Conservation (phyloP, 2,797 vertebrate species). For the Todus mexicanus region DNA sequence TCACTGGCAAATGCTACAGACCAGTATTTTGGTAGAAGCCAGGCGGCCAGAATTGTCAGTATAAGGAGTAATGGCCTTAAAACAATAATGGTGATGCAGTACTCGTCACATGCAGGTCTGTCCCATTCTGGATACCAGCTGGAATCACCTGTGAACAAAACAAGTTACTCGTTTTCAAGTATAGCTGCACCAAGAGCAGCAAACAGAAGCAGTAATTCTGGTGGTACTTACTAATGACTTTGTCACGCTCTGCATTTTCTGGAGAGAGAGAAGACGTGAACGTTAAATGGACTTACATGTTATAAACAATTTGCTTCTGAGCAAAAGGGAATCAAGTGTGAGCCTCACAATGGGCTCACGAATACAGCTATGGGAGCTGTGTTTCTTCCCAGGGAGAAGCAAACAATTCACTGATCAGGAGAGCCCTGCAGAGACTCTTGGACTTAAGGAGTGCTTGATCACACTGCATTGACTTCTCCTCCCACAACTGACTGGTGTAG, state of each 20-base stretch:
- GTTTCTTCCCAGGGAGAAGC: background rate
- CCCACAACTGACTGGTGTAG: background rate
- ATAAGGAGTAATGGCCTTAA: slow-evolving; percentile 59
- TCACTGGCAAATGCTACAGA: slow-evolving; percentile 64
- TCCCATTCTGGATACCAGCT: slow-evolving; percentile 40
- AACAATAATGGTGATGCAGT: slow-evolving; percentile 33
- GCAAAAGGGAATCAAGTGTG: background rate
- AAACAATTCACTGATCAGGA: background rate
- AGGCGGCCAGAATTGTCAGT: slow-evolving; percentile 59
- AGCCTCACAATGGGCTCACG: background rate
- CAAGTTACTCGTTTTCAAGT: background rate
- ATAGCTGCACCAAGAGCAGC: background rate
- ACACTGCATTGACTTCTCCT: background rate
- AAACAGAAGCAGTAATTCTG: background rate
- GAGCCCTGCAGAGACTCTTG: background rate
- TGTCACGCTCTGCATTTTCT: slow-evolving; percentile 73
- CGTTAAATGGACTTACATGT: background rate
- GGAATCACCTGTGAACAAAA: slow-evolving; percentile 61
- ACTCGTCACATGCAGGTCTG: background rate
- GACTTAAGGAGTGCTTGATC: background rate
- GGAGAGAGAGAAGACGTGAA: slow-evolving; percentile 13
- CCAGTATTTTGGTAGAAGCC: slow-evolving; percentile 60
- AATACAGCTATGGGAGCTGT: background rate
- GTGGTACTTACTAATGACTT: slow-evolving; percentile 53
- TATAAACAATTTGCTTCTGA: background rate